Evolutionary conservation across 2,797 vertebrate genomes (phyloP).

Genomic region (Lithobates pipiens): DNA sequence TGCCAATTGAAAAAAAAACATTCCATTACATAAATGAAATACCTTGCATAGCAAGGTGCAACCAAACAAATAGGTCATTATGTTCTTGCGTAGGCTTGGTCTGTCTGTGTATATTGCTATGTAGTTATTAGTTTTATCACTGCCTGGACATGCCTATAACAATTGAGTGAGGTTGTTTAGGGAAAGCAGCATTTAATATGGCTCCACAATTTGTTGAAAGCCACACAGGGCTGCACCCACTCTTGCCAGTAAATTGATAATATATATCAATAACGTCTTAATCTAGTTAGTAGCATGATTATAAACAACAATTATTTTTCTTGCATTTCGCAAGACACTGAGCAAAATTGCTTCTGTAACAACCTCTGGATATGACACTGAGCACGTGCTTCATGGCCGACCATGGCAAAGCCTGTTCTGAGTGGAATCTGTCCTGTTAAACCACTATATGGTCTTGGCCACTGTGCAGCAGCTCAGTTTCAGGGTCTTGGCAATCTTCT

Average conservation of each 20-base stretch:
- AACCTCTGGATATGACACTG: too few relatives aligned
- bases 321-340: background rate
- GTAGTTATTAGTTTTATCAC: background rate
- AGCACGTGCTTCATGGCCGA: too few relatives aligned
- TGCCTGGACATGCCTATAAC: slow-evolving; percentile 40
- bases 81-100: slow-evolving; percentile 10
- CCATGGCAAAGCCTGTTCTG: too few relatives aligned
- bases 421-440: too few relatives aligned
- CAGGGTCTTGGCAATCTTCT: too few relatives aligned
- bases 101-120: background rate
- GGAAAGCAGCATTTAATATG: background rate
- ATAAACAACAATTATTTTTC: background rate
- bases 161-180: background rate
- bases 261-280: background rate
- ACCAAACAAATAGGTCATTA: slow-evolving; percentile 8
- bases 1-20: background rate
- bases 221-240: background rate
- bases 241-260: background rate
- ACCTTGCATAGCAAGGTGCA: slow-evolving; percentile 22
- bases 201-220: background rate
- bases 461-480: too few relatives aligned
- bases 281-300: background rate
- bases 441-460: too few relatives aligned
- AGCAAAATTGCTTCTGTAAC: too few relatives aligned
- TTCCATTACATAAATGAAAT: slow-evolving; percentile 20